phyloP scores from a whole-genome alignment of 2,797 vertebrate species.

The Sylvilagus floridanus region DNA sequence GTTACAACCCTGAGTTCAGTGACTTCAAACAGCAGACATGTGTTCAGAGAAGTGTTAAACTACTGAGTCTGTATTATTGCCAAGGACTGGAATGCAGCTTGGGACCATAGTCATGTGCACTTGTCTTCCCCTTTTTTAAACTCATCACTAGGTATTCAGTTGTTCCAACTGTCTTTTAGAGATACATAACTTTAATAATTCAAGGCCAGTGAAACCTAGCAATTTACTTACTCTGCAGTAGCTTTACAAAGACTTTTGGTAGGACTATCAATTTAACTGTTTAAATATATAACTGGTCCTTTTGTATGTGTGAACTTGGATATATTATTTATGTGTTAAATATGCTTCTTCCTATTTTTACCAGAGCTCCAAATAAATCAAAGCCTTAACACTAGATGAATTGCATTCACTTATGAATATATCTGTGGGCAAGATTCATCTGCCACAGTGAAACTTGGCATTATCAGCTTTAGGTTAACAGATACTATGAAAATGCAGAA shows the following conservation, averaged over 20 bases:
- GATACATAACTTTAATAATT: constrained; percentile 22
- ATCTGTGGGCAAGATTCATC: neutral
- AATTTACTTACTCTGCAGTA: neutral
- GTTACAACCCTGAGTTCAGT: neutral
- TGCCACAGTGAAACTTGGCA: neutral
- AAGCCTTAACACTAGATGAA: neutral
- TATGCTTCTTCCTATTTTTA: constrained; percentile 41
- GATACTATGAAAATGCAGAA: neutral
- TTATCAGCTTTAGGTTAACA: constrained; percentile 25
- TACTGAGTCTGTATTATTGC: neutral
- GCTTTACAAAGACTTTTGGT: neutral
- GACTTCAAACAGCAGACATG: neutral
- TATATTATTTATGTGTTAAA: constrained; percentile 19
- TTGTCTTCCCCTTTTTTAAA: neutral
- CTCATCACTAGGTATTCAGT: neutral
- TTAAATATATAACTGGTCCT: neutral
- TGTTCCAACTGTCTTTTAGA: constrained; percentile 30
- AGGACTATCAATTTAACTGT: neutral
- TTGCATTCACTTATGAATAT: constrained; percentile 57
- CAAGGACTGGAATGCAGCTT: neutral
- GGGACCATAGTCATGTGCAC: neutral
- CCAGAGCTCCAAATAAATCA: neutral
- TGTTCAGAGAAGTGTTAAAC: neutral
- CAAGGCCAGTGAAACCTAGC: constrained; percentile 5
- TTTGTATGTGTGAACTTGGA: neutral